Evolutionary conservation across 2,797 vertebrate species (phyloP), one percentile per base, ranked within the genome.

Genomic region (Chaetophractus vellerosus): DNA sequence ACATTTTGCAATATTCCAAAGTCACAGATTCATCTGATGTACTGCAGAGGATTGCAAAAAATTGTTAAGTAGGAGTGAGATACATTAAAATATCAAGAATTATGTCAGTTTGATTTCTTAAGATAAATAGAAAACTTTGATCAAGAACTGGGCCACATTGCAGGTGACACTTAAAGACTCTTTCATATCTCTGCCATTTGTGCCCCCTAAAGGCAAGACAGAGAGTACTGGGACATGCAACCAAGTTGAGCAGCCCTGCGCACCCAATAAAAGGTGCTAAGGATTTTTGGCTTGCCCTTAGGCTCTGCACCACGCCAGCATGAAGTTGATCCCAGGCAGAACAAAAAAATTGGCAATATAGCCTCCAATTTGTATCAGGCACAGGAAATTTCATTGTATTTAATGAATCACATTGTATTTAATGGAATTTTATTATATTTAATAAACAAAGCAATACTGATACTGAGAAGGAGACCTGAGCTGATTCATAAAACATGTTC

Each of bases 31-130:
- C n/a, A 52, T 63, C 52, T 69, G 12, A 59, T 72, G 64, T 69
- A 4, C 11, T 83, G 57, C 24, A 55, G 10, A 91, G 28, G 18
- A 55, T 16, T 83, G 21, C 48, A 61, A 82, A 86, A 85, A 16
- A 15, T 59, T 61, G 8, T 41, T 52, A 81, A 69, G 24, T 64
- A 81, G 21, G 83, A 63, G 64, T 2, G 68, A 26, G 0, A 31
- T 82, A 33, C 15, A 76, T 80, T 79, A 95, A 61, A 96, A 89
- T 90, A 82, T 23, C 84, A 38, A 69, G 5, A 78, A 86, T 79
- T 59, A 6, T 63, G 57, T 71, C 31, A 33, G 6, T 89, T 93
- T 83, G 6, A 85, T 85, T 59, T 9, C 28, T 91, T 55, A 64
- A 12, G 4, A 52, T 68, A 92, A 75, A 11, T 50, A 91, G 36